Evolutionary conservation across 2,113 vertebrate species (phyloP), one percentile per base, ranked within the genome.

Genomic region (Phalacrocorax aristotelis): DNA sequence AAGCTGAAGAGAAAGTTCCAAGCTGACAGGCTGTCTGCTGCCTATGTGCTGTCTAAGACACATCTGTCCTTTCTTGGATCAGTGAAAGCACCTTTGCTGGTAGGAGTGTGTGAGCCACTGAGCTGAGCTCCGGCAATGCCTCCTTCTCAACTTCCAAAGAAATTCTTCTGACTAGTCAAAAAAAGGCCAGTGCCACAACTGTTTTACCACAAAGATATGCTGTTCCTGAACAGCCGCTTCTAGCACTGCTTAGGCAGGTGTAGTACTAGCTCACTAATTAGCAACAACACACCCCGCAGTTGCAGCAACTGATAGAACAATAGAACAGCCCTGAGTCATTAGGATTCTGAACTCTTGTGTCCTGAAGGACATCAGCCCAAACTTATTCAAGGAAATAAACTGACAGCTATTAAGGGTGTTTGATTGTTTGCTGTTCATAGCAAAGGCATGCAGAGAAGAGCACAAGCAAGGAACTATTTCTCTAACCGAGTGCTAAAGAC

Each of bases 151-250:
- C 22, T 89, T 71, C 11, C 20, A 78, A 81, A 42, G 4, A 82
- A 42, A 30, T 42, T 32, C 74, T 82, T 87, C 46, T n/a, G 46
- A 83, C 64, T n/a, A 78, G 60, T 30, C 29, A 60, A 72, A 89
- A 42, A 9, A 13, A 87, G 21, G 15, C 2, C 0, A 38, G 26
- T 17, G 34, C 21, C 55, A 30, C 1, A 0, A 61, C 14, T 52
- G 18, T 68, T 96, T 38, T 44, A 48, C 15, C 61, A 38, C 23
- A 44, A 68, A 91, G 19, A 75, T 25, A 34, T 1, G 3, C 61
- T 58, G 3, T 4, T 75, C 65, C 60, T 64, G 22, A 87, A 62
- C 6, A 62, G 70, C 30, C 1, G 0, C 68, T 51, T 70, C 49
- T 27, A 89, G 22, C 38, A 62, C 29, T 70, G 58, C 46, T 81